A percentile compares a stretch with the other conserved stretches of the same genome.
phyloP scores from a whole-genome alignment of 2,888 invertebrate species.

The Luperina testacea region DNA sequence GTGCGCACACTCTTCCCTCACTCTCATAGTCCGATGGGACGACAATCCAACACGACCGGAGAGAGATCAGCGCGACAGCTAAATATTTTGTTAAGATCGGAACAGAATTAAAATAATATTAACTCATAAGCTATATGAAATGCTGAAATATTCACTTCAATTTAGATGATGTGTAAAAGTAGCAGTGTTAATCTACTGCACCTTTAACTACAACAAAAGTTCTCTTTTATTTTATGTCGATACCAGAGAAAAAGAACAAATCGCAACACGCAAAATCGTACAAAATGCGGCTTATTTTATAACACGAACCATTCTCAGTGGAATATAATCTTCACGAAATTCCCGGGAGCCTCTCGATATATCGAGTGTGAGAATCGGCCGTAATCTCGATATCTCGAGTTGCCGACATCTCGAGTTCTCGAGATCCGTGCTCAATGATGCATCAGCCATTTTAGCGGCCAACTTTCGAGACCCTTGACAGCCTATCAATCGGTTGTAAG shows the following conservation, averaged over 20 bases:
- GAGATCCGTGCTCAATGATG: constrained; percentile 52
- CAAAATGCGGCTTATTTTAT: constrained; percentile 23
- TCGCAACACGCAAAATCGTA: constrained; percentile 14
- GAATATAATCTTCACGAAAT: constrained; percentile 48
- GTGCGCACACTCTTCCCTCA: neutral
- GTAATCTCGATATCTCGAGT: constrained; percentile 51
- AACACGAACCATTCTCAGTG: constrained; percentile 40
- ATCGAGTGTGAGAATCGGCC: constrained; percentile 53
- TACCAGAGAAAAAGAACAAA: neutral
- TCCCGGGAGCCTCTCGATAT: constrained; percentile 51
- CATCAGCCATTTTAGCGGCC: constrained; percentile 64
- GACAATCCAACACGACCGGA: no score
- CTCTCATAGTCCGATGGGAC: neutral
- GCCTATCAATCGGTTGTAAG: constrained; percentile 2
- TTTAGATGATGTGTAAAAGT: no score
- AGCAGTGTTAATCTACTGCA: no score
- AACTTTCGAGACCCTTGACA: constrained; percentile 49
- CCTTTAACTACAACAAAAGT: neutral
- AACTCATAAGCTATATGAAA: no score
- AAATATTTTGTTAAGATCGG: no score
- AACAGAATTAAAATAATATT: no score
- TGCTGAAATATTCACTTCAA: no score
- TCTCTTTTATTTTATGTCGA: neutral
- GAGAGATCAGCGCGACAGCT: neutral
- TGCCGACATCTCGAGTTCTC: constrained; percentile 46